These are phyloP conservation scores for rat (Rattus norvegicus) DNA, from an alignment of 2,113 vertebrate species.

Conservation along the genomic window DNA sequence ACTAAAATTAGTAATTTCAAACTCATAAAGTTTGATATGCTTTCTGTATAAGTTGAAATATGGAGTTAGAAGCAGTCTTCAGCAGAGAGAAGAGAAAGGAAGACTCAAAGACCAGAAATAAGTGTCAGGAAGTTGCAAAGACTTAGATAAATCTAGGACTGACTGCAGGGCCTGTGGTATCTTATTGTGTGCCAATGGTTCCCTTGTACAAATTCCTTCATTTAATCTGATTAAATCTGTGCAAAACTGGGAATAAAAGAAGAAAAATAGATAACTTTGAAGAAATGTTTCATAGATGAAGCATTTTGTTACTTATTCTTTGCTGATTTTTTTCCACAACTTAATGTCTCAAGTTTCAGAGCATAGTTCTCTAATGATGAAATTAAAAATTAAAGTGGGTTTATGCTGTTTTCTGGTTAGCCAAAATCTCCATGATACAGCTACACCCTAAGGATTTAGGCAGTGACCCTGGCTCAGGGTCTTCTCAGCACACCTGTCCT, in stretches of 20 bases:
- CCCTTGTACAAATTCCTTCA: not conserved
- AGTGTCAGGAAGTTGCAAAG: not conserved
- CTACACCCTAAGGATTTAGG: accelerated
- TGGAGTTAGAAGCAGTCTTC: not conserved
- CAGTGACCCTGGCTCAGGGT: not conserved
- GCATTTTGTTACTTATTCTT: not conserved
- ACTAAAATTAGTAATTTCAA: not conserved
- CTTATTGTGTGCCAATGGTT: not conserved
- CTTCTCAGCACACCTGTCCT: too few relatives aligned
- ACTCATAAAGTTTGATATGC: not conserved
- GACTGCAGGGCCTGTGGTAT: not conserved
- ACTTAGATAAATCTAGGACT: not conserved
- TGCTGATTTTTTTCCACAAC: not conserved
- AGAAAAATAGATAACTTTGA: not conserved
- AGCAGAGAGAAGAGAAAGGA: not conserved
- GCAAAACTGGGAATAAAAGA: not conserved
- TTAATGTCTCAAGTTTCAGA: not conserved
- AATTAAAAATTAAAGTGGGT: not conserved
- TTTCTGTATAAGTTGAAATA: not conserved
- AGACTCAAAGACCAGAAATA: not conserved
- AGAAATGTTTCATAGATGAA: not conserved
- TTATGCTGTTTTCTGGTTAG: not conserved
- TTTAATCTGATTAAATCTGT: not conserved
- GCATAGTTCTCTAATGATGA: not conserved
- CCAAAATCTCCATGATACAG: not conserved